Conservation (phyloP, 1,140 invertebrate genomes). For the Leptinotarsa lineolata region DNA sequence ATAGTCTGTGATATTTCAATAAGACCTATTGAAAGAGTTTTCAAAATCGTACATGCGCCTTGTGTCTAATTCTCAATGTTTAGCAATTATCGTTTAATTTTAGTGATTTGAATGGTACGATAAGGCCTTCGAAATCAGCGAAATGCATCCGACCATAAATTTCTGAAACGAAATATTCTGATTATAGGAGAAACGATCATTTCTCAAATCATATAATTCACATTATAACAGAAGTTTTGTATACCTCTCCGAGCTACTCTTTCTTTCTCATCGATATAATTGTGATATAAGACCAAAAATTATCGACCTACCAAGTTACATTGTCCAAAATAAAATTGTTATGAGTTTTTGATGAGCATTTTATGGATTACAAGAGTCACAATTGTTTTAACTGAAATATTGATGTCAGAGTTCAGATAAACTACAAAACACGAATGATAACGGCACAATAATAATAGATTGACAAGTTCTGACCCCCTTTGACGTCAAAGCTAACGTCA, state of each 20-base stretch:
- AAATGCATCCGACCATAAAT: too few species aligned
- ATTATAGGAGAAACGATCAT: too few species aligned
- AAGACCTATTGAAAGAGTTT: too few species aligned
- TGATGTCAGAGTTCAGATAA: not conserved
- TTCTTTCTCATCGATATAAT: too few species aligned
- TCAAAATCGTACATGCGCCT: too few species aligned
- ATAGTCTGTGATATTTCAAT: too few species aligned
- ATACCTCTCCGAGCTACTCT: not conserved
- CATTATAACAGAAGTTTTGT: not conserved
- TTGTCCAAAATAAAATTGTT: not conserved
- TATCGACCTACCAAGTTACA: not conserved
- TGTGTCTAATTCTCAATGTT: too few species aligned
- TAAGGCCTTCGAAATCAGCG: too few species aligned
- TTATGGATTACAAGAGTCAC: not conserved
- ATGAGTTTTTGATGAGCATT: not conserved
- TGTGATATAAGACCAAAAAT: too few species aligned
- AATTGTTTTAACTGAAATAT: not conserved
- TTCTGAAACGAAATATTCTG: too few species aligned
- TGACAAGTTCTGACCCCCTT: not conserved
- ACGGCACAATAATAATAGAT: not conserved
- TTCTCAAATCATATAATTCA: not conserved
- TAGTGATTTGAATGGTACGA: too few species aligned
- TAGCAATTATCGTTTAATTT: too few species aligned
- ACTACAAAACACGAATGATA: not conserved
- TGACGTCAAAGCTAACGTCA: constrained; percentile 2